Evolutionary conservation across 2,113 vertebrate species (phyloP).

Genomic region (Esox niger): DNA sequence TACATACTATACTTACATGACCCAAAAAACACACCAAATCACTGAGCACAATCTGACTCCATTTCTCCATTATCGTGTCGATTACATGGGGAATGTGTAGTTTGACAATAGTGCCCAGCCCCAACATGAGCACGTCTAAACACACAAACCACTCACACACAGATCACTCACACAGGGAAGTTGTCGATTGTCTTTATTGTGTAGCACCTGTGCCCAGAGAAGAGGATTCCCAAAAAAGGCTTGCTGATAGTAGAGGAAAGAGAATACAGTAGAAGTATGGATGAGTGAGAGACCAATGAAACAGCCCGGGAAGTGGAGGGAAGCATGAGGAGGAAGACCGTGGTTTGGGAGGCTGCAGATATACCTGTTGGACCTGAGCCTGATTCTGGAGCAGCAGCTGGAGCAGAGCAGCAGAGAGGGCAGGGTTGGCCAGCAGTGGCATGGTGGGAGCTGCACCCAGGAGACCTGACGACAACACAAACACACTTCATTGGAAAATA

Average conservation of each 20-base stretch:
- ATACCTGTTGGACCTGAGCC: conserved; percentile 83
- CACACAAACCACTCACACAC: conserved; percentile 52
- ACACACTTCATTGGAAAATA: no score
- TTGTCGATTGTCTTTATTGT: conserved; percentile 70
- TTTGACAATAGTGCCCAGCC: no score
- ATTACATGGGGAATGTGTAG: no score
- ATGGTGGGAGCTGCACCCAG: conserved; percentile 81
- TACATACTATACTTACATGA: no score
- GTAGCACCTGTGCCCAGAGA: conserved; percentile 76
- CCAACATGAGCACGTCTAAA: conserved; percentile 6
- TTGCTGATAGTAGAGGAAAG: conserved; percentile 65
- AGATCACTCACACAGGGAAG: conserved; percentile 71
- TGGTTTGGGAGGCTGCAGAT: background rate
- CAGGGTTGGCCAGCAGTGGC: conserved; percentile 79
- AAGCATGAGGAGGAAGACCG: background rate
- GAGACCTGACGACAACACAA: conserved; percentile 79
- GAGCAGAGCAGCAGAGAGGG: conserved; percentile 81
- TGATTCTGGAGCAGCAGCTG: conserved; percentile 88
- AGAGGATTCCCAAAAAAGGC: conserved; percentile 74
- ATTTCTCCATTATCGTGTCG: no score
- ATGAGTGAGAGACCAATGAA: conserved; percentile 11
- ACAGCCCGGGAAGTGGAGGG: conserved; percentile 17
- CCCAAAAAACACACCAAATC: no score
- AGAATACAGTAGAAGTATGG: conserved; percentile 20
- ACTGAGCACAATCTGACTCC: no score